Conservation (phyloP, 2,888 invertebrate species). For the Drosophila fulvimacula region DNA sequence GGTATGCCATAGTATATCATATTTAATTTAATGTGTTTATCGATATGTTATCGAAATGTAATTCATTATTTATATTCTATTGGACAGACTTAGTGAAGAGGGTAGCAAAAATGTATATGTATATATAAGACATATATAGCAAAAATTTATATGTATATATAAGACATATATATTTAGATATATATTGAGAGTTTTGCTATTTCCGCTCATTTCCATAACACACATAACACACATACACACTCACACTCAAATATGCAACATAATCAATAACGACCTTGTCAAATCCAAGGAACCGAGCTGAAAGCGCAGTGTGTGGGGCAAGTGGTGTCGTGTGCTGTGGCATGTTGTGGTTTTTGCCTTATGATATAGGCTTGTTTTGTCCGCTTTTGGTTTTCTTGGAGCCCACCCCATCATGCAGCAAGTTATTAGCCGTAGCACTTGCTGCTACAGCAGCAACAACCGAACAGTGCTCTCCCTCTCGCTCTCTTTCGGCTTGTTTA, state of each 20-base stretch:
- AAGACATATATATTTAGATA: too few relatives aligned
- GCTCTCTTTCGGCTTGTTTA: background rate
- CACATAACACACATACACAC: background rate
- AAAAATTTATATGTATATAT: too few relatives aligned
- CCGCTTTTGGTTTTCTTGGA: slow-evolving; percentile 4
- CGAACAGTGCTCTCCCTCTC: background rate
- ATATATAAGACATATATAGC: too few relatives aligned
- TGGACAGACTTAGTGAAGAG: background rate
- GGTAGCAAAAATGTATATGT: too few relatives aligned
- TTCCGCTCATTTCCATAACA: background rate
- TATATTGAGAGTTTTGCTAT: too few relatives aligned
- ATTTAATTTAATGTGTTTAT: background rate
- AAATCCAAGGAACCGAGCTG: slow-evolving; percentile 50
- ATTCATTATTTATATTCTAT: background rate
- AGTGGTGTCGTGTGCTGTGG: background rate
- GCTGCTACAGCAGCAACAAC: slow-evolving; percentile 38
- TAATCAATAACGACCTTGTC: slow-evolving; percentile 74
- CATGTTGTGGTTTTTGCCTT: slow-evolving; percentile 14
- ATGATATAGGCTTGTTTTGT: background rate
- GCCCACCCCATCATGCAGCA: background rate
- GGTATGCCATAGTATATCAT: background rate
- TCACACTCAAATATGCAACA: slow-evolving; percentile 20
- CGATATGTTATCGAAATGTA: background rate
- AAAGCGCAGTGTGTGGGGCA: background rate
- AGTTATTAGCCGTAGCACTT: slow-evolving; percentile 49